Conservation (phyloP, 2,888 invertebrate species). For the Chirona hameri region DNA sequence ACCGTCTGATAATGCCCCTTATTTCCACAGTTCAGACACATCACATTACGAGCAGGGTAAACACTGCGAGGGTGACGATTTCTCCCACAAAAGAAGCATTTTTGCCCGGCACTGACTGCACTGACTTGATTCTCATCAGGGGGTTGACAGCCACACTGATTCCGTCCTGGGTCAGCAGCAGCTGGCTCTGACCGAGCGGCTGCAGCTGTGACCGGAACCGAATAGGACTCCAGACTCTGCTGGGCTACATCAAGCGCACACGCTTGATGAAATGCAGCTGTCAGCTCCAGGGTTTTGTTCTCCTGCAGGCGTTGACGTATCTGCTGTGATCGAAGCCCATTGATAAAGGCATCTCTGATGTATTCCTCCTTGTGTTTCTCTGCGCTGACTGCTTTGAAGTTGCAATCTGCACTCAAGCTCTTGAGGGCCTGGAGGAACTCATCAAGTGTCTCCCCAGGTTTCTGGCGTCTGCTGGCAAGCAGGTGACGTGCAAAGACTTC, state of each 20-base stretch:
- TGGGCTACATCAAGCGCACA: constrained; percentile 30
- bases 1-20: too few species aligned
- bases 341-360: constrained; percentile 33
- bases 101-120: too few species aligned
- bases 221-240: neutral
- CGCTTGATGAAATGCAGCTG: constrained; percentile 28
- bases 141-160: too few species aligned
- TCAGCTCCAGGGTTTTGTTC: constrained; percentile 30
- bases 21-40: too few species aligned
- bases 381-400: constrained; percentile 30
- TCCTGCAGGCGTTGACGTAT: constrained; percentile 32
- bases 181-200: neutral
- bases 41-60: too few species aligned
- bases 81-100: too few species aligned
- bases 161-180: too few species aligned
- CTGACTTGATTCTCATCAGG: neutral
- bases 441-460: constrained; percentile 31
- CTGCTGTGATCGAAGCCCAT: constrained; percentile 28
- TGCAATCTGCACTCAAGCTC: constrained; percentile 27
- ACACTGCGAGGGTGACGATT: too few species aligned
- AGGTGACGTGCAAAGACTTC: too few species aligned
- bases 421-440: constrained; percentile 33
- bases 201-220: neutral
- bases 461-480: too few species aligned
- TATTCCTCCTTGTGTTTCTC: constrained; percentile 30